Percentiles rank a stretch among this genome's conserved stretches.
Conservation (phyloP, 2,797 vertebrate species). For the Hybognathus amarus region DNA sequence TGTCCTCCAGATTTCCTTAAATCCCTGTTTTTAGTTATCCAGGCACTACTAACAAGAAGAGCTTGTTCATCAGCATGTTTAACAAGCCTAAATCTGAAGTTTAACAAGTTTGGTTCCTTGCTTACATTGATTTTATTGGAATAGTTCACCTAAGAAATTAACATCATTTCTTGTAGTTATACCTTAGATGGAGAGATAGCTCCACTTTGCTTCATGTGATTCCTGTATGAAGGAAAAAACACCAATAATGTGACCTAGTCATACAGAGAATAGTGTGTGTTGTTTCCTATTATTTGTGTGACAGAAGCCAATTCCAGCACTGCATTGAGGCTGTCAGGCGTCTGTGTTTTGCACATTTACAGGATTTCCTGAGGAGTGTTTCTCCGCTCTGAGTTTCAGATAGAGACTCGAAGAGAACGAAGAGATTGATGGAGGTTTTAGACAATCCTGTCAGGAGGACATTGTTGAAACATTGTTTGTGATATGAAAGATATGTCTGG, state of each 20-base stretch:
- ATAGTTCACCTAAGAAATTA: not conserved
- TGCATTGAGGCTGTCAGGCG: not conserved
- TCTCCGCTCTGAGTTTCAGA: slow-evolving; percentile 15
- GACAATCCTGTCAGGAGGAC: not conserved
- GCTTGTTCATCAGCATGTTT: not conserved
- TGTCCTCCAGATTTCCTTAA: slow-evolving; percentile 18
- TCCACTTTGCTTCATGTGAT: not conserved
- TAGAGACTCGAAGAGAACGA: not conserved
- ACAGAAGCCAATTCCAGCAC: slow-evolving; percentile 17
- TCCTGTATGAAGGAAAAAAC: not conserved
- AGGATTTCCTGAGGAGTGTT: slow-evolving; percentile 28
- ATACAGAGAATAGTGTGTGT: not conserved
- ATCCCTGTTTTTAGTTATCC: slow-evolving; percentile 11
- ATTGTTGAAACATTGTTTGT: slow-evolving; percentile 1
- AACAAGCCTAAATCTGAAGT: not conserved
- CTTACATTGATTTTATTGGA: not conserved
- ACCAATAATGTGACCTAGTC: not conserved
- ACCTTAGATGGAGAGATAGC: not conserved
- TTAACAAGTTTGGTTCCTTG: not conserved
- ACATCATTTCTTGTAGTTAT: not conserved
- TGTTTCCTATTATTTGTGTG: slow-evolving; percentile 15
- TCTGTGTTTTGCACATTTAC: slow-evolving; percentile 20
- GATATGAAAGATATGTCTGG: not conserved
- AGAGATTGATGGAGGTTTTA: slow-evolving; percentile 11
- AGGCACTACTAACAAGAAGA: not conserved